Evolutionary conservation across 2,797 vertebrate species (phyloP).

Genomic region (Gephyroberyx darwinii): DNA sequence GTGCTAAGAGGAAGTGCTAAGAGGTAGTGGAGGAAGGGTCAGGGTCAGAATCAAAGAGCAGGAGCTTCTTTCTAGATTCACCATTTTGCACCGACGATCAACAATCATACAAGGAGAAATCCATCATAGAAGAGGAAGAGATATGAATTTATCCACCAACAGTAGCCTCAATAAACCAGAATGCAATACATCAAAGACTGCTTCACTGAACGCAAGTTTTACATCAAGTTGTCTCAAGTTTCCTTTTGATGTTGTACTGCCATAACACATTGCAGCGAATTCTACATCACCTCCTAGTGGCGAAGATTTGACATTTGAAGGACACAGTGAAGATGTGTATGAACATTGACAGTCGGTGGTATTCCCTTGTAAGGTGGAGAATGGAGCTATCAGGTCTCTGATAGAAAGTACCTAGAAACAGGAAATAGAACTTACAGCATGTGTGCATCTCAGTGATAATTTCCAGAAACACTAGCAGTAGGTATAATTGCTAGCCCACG

Average conservation of each 20-base stretch:
- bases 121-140: no score
- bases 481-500: neutral
- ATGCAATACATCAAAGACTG: neutral
- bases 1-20: no score
- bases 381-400: neutral
- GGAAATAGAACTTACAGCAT: neutral
- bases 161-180: no score
- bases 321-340: neutral
- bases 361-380: neutral
- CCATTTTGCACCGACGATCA: no score
- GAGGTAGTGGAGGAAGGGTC: no score
- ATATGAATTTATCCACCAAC: no score
- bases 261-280: no score
- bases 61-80: no score
- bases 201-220: constrained; percentile 29
- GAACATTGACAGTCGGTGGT: neutral
- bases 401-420: neutral
- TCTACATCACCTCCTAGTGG: no score
- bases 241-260: no score
- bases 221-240: neutral
- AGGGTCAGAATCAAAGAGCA: no score
- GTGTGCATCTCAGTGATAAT: neutral
- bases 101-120: no score
- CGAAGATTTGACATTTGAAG: neutral
- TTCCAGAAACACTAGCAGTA: neutral